These are phyloP conservation scores for Xylota sylvarum DNA, from an alignment of 2,888 invertebrate genomes.

Conservation along the genomic window DNA sequence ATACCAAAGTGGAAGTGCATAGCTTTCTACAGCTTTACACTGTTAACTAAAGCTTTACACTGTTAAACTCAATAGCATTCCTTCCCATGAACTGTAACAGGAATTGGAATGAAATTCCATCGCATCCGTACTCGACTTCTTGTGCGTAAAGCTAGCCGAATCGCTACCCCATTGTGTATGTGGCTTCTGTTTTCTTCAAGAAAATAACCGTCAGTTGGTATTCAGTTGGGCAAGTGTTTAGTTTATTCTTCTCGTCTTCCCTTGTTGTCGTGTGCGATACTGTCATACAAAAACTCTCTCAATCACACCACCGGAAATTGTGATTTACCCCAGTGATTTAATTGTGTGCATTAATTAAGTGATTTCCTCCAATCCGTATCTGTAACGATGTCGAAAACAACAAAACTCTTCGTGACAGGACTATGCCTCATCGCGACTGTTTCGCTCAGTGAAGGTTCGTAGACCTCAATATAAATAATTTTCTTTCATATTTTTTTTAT, in stretches of 20 bases:
- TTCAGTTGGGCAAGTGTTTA: conserved; percentile 75
- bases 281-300: background rate
- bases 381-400: conserved; percentile 64
- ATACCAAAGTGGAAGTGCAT: conserved; percentile 3
- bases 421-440: conserved; percentile 62
- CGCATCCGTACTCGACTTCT: conserved; percentile 58
- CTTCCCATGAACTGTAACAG: conserved; percentile 32
- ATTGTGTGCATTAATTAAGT: conserved; percentile 70
- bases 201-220: conserved; percentile 74
- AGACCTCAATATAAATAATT: conserved; percentile 22
- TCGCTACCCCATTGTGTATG: conserved; percentile 46
- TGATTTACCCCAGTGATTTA: conserved; percentile 68
- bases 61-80: conserved; percentile 55
- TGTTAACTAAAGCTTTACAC: conserved; percentile 39
- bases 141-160: conserved; percentile 61
- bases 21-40: conserved; percentile 14
- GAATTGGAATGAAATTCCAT: conserved; percentile 65
- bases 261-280: conserved; percentile 9
- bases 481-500: background rate
- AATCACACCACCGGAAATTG: conserved; percentile 65
- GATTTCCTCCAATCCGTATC: conserved; percentile 16
- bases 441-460: conserved; percentile 73
- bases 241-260: conserved; percentile 63
- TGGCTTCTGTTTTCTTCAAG: conserved; percentile 56
- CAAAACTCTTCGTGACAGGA: conserved; percentile 70